Base-by-base conservation (phyloP, 2,797 vertebrate genomes). In the Ptychobarbus kaznakovi region DNA sequence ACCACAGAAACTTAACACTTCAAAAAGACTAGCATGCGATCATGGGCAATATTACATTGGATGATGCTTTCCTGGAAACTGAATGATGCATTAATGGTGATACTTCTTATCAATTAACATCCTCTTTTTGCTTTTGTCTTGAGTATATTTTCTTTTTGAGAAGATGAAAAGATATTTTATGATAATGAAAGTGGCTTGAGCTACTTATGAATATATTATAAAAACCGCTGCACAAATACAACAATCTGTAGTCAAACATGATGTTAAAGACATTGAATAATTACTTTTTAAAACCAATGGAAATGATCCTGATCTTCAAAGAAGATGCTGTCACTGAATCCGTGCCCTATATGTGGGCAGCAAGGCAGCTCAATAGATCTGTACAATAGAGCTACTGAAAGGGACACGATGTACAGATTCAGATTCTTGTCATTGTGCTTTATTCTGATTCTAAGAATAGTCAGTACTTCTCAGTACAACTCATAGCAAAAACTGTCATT, bases 81-180 rank as follows among this genome's bases (percentile, higher is more conserved):
- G 6, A 80, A 53, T n/a, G 13, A 13, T 35, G 28, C 46, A 66
- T 73, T n/a, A 66, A 20, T 80, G 25, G n/a, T 46, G 42, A 75
- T 32, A 16, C 44, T 81, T 44, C 16, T 28, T n/a, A 28, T 56
- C 9, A 84, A 53, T 78, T 72, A 68, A 53, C 32, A 56, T 72
- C 28, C n/a, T 66, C 22, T 61, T 35, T 28, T 44, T 46, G 56
- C n/a, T 77, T 46, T 28, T 80, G 46, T 65, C 58, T 46, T 46
- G 13, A 80, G 6, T 42, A 25, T 25, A 42, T 78, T 40, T 72
- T n/a, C 6, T 79, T 51, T 74, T 4, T 58, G 16, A 44, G 38
- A 69, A 40, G 32, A 77, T 84, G 10, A 68, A 58, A 76, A 61
- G n/a, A 40, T 46, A 11, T 77, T 77, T 78, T 25, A 79, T 85